Conservation (phyloP, 1,140 invertebrate species). For the Zaprionus vittiger region DNA sequence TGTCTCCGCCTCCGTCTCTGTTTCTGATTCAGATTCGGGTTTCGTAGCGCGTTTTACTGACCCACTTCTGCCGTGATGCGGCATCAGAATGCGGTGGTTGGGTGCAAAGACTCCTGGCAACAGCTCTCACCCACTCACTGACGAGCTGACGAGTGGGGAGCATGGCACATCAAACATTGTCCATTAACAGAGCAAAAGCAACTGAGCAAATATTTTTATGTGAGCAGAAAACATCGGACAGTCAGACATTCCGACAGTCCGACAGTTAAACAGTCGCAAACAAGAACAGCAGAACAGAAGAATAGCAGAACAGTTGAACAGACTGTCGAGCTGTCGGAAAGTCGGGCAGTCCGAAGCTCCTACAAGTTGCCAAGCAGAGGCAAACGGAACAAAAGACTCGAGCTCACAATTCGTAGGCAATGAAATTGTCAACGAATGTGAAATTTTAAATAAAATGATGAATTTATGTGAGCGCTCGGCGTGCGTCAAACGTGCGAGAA, state of each 20-base stretch:
- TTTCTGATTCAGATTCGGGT: constrained; percentile 57
- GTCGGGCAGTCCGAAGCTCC: neutral
- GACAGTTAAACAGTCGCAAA: constrained; percentile 31
- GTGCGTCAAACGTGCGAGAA: constrained; percentile 70
- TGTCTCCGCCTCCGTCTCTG: constrained; percentile 24
- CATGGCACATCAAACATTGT: constrained; percentile 54
- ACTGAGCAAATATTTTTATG: constrained; percentile 78
- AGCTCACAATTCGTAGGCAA: constrained; percentile 68
- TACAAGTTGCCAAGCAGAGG: constrained; percentile 1
- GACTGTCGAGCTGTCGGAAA: neutral
- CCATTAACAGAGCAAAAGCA: constrained; percentile 63
- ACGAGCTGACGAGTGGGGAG: constrained; percentile 9
- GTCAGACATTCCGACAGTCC: neutral
- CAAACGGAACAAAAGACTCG: constrained; percentile 62
- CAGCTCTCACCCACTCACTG: constrained; percentile 56
- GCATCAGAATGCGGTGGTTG: constrained; percentile 70
- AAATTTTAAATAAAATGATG: constrained; percentile 82
- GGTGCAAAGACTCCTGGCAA: constrained; percentile 67
- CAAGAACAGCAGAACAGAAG: neutral
- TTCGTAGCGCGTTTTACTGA: constrained; percentile 65
- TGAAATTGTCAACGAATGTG: constrained; percentile 80
- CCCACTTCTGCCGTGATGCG: constrained; percentile 71
- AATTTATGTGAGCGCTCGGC: constrained; percentile 65
- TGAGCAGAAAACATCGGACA: constrained; percentile 60
- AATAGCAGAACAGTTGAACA: constrained; percentile 27